Evolutionary conservation across 2,113 vertebrate genomes (phyloP).

Genomic region (Archilochus colubris): DNA sequence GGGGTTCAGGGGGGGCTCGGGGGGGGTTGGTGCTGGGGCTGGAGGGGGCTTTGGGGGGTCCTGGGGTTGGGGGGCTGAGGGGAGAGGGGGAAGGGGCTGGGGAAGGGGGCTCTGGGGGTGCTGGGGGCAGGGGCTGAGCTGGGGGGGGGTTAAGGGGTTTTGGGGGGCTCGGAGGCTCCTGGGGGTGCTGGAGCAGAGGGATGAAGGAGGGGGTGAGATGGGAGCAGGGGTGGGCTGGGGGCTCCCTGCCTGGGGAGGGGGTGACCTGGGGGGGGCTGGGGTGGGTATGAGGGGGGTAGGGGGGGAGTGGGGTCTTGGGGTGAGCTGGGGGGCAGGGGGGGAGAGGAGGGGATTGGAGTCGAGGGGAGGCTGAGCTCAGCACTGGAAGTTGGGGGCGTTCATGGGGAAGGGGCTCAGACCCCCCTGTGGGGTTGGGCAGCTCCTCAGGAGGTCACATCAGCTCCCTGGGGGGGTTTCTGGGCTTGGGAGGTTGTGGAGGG

Average conservation of each 20-base stretch:
- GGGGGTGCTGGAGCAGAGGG: not conserved
- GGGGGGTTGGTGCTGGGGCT: not conserved
- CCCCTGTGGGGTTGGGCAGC: not conserved
- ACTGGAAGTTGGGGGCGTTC: not conserved
- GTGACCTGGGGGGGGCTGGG: no score
- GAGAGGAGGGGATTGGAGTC: not conserved
- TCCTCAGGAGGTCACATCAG: fast-evolving
- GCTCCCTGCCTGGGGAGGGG: no score
- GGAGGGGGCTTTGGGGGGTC: no score
- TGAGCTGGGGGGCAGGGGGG: not conserved
- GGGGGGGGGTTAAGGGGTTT: not conserved
- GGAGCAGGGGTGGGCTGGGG: no score
- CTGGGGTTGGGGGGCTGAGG: no score
- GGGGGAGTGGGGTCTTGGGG: not conserved
- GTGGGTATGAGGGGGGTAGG: no score
- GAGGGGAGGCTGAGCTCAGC: fast-evolving
- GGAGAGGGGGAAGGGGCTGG: not conserved
- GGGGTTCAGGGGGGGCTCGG: not conserved
- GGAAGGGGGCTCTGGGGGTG: not conserved
- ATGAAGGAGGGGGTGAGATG: not conserved
- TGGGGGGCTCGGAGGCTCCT: no score
- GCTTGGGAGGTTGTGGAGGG: not conserved
- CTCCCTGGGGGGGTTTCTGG: no score
- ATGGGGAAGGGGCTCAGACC: fast-evolving
- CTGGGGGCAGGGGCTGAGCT: not conserved